phyloP scores from a whole-genome alignment of 2,888 invertebrate genomes.

The Sphecodes monilicornis region DNA sequence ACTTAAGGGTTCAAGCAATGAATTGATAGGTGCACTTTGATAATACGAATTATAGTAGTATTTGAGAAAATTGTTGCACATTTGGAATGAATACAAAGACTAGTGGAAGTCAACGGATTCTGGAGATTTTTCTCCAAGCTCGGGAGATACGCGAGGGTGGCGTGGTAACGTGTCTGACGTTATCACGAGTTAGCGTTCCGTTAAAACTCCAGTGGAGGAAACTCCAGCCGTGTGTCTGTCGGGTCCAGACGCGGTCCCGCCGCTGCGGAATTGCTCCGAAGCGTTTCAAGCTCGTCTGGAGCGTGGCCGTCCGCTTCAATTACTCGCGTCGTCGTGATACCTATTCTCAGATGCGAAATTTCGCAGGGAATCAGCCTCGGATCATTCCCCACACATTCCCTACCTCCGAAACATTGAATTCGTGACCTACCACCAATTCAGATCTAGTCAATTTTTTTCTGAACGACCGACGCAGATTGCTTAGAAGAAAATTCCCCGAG shows the following conservation, averaged over 20 bases:
- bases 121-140: constrained; percentile 15
- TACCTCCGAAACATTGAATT: neutral
- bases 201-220: neutral
- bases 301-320: constrained; percentile 7
- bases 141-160: neutral
- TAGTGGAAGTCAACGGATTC: neutral
- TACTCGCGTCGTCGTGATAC: constrained; percentile 11
- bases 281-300: neutral
- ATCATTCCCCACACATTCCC: neutral
- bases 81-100: too few relatives aligned
- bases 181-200: constrained; percentile 21
- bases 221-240: neutral
- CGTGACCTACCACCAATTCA: neutral
- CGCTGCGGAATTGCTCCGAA: constrained; percentile 5
- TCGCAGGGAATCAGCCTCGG: neutral
- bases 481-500: neutral
- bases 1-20: too few relatives aligned
- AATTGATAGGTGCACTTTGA: too few relatives aligned
- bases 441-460: neutral
- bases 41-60: too few relatives aligned
- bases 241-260: constrained; percentile 1
- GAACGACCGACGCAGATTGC: neutral
- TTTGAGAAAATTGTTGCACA: too few relatives aligned
- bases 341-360: neutral
- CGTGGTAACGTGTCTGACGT: neutral